Evolutionary conservation across 2,113 vertebrate species (phyloP), one percentile per base, ranked within the genome.

Genomic region (Colistium nudipinnis): DNA sequence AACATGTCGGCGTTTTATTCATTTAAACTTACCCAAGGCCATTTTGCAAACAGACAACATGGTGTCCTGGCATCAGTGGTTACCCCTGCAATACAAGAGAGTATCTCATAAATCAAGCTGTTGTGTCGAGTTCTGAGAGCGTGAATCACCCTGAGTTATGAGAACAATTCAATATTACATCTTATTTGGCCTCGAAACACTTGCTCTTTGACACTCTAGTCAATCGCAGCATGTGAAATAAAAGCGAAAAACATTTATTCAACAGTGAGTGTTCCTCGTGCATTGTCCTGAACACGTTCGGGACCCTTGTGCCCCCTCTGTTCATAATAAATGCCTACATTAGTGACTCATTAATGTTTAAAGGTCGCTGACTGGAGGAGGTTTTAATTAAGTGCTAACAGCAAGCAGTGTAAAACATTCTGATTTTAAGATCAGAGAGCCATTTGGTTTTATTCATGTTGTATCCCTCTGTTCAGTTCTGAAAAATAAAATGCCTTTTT

Each of bases 261-360:
- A 72, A 72, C 54, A 75, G 27, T 43, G 31, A 22, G 9, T 57
- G 70, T 64, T 64, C 35, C 3, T 44, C 54, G 44, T 66, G 56
- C 47, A 13, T 51, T 60, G 67, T 41, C 62, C 33, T 47, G 59
- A 80, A 49, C 57, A 22, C 24, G 47, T 64, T 64, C 44, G 28
- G 24, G 6, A 38, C 39, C 9, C 17, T 22, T 3, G 17, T n/a
- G 5, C 5, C 39, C 22, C 55, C 3, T 64, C 41, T 43, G 14
- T 70, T 74, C 16, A 39, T 57, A 44, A 70, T 61, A 33, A 68
- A 44, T 7, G 36, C 57, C 49, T 47, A 28, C 68, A 48, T 13
- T n/a, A 24, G 31, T 85, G 78, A 83, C 22, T 83, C 78, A 88
- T 27, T 17, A 2, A 38, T 54, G 55, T 77, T 35, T 69, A 81